Conservation (phyloP, 2,888 invertebrate species). For the Acleris holmiana region DNA sequence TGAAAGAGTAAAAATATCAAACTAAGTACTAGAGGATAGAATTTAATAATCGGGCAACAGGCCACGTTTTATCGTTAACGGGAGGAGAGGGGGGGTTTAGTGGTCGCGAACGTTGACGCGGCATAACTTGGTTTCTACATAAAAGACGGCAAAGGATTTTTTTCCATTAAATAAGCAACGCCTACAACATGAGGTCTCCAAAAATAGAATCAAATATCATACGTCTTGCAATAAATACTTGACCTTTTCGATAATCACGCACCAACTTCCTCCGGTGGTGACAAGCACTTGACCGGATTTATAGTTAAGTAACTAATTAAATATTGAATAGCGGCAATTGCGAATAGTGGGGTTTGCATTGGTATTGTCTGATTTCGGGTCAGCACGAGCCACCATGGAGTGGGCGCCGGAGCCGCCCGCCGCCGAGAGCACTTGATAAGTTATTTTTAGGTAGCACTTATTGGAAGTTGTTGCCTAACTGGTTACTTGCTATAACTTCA, state of each 20-base stretch:
- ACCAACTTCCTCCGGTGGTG: background rate
- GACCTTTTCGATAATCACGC: slow-evolving; percentile 12
- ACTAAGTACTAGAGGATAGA: no score
- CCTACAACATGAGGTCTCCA: no score
- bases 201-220: slow-evolving; percentile 8
- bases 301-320: slow-evolving; percentile 1
- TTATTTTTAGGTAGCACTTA: slow-evolving; percentile 39
- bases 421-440: slow-evolving; percentile 31
- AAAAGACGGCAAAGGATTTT: no score
- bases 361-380: slow-evolving; percentile 3
- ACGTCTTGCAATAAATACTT: slow-evolving; percentile 10
- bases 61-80: no score
- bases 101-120: no score
- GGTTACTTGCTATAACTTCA: slow-evolving; percentile 3
- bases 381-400: slow-evolving; percentile 15
- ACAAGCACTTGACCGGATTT: slow-evolving; percentile 9
- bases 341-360: slow-evolving; percentile 14
- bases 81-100: no score
- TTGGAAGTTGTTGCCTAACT: slow-evolving; percentile 19
- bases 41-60: no score
- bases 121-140: no score
- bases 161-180: no score
- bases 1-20: no score
- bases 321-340: slow-evolving; percentile 3
- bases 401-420: slow-evolving; percentile 15